Conservation (phyloP, 2,797 vertebrate species). For the Amazona finschi region DNA sequence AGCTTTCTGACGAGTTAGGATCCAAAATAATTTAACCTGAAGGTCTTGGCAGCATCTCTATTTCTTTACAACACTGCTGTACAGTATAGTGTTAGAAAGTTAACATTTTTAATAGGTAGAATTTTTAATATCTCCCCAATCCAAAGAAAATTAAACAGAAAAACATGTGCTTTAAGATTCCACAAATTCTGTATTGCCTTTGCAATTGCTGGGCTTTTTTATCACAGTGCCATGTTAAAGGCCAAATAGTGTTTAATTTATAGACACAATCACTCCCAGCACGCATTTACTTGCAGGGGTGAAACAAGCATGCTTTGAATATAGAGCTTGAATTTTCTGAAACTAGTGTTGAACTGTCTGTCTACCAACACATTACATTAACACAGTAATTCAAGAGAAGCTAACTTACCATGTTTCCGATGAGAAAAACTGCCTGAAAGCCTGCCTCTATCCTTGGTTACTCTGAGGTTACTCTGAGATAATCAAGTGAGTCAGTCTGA, state of each 20-base stretch:
- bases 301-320: background rate
- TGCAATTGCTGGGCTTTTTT: background rate
- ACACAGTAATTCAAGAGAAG: background rate
- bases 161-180: background rate
- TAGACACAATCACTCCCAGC: background rate
- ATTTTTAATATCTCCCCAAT: background rate
- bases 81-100: background rate
- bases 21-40: slow-evolving; percentile 55
- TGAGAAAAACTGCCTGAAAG: background rate
- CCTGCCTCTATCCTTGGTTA: background rate
- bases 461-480: background rate
- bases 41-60: slow-evolving; percentile 27
- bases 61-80: slow-evolving; percentile 16
- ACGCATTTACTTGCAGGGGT: background rate
- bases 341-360: background rate
- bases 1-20: slow-evolving; percentile 17
- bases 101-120: background rate
- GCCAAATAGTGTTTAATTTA: background rate
- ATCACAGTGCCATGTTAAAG: background rate
- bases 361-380: background rate
- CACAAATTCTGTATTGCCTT: background rate
- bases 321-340: background rate
- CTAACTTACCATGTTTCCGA: background rate
- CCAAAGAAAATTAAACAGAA: background rate
- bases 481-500: background rate